Base-by-base conservation (phyloP, 2,113 vertebrate genomes). In the Pholis gunnellus region DNA sequence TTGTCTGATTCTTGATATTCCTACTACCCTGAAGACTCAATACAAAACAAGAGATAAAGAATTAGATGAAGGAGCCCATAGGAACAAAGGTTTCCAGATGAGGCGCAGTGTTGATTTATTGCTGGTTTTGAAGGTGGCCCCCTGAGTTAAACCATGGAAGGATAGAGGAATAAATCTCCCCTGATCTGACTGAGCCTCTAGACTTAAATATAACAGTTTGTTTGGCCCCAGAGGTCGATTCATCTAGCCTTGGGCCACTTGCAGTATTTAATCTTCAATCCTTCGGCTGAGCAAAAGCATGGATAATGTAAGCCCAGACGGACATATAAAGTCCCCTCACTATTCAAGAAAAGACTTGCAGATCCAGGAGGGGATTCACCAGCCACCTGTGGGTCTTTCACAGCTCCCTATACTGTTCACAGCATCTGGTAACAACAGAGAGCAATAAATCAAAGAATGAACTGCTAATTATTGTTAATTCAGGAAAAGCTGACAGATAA, bases 151-250 rank as follows among this genome's bases (percentile, higher is more conserved):
- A 91, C 83, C 85, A 66, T 76, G 72, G 84, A 83, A 88, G 80
- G 79, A 80, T 74, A 80, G 81, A 80, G 65, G 87, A 92, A 94
- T 94, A 94, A 94, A 95, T 95, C 94, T 94, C 67, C n/a, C 3
- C 72, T 82, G 74, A 90, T 85, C 81, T 76, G 75, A 85, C 76
- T 83, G 79, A 89, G 87, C 84, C 72, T 75, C 77, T 61, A 17
- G 64, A 91, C 92, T 92, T 73, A 84, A 89, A 89, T 84, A 84
- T 83, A 92, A 90, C 82, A 71, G 79, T 88, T 81, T 36, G 80
- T 81, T 89, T 93, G 87, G 78, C 87, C 86, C 83, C 85, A 64
- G 56, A 89, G 88, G 92, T 94, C 79, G 78, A 61, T 75, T 84
- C 82, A 79, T 48, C 79, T 74, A 74, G 83, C 82, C 84, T 83